These are phyloP conservation scores for Calephelis virginiensis DNA, from an alignment of 1,140 invertebrate genomes.

Conservation along the genomic window DNA sequence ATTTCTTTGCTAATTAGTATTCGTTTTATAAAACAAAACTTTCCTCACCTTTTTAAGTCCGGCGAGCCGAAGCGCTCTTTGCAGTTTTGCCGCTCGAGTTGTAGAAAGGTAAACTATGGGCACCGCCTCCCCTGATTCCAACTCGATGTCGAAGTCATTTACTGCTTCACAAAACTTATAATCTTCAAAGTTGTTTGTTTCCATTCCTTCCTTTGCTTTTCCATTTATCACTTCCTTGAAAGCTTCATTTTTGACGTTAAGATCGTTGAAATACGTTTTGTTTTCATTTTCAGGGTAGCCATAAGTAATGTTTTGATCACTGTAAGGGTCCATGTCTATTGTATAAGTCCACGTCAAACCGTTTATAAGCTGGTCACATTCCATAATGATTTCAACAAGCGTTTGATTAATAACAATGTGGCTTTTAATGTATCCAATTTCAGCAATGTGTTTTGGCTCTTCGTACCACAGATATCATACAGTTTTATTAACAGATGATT, in stretches of 20 bases:
- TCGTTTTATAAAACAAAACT: constrained; percentile 15
- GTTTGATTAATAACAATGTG: background rate
- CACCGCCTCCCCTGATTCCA: constrained; percentile 58
- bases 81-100: constrained; percentile 57
- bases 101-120: constrained; percentile 68
- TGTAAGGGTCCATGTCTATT: constrained; percentile 15
- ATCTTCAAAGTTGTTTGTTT: constrained; percentile 61
- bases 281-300: constrained; percentile 28
- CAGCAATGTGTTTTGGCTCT: background rate
- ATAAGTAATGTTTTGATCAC: constrained; percentile 39
- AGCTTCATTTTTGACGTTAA: constrained; percentile 61
- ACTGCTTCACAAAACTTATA: constrained; percentile 71
- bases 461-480: background rate
- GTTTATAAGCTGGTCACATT: constrained; percentile 49
- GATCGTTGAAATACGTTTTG: constrained; percentile 51
- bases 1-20: constrained; percentile 10
- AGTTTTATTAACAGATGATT: background rate
- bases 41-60: constrained; percentile 66
- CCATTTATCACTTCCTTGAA: constrained; percentile 55
- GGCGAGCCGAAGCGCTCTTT: constrained; percentile 54
- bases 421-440: constrained; percentile 20
- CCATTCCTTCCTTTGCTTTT: constrained; percentile 51
- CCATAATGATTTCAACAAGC: constrained; percentile 37
- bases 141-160: constrained; percentile 67
- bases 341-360: constrained; percentile 46